Percentiles rank a stretch among this genome's conserved stretches.
phyloP scores from a whole-genome alignment of 1,140 invertebrate genomes.

The Trachymyrmex cornetzi region DNA sequence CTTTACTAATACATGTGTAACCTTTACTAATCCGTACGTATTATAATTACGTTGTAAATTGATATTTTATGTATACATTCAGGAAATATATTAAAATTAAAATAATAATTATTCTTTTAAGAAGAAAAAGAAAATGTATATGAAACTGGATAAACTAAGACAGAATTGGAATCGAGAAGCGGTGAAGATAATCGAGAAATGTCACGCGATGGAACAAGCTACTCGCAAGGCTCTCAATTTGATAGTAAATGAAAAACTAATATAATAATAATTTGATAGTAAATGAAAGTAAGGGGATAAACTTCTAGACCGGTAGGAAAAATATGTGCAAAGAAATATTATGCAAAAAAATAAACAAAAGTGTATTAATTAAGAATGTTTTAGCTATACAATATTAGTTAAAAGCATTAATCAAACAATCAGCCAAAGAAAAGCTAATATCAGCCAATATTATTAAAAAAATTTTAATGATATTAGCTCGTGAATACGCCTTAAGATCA shows the following conservation, averaged over 20 bases:
- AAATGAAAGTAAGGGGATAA: slow-evolving; percentile 1
- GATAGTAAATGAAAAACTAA: slow-evolving; percentile 53
- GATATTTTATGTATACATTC: neutral
- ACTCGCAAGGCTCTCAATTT: slow-evolving; percentile 48
- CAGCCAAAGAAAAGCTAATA: no score
- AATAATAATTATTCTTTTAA: neutral
- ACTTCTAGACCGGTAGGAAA: no score
- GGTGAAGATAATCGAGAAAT: slow-evolving; percentile 38
- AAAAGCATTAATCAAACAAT: no score
- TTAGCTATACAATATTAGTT: no score
- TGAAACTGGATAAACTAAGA: slow-evolving; percentile 46
- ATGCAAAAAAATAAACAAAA: no score
- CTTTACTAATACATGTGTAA: neutral
- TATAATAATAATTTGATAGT: slow-evolving; percentile 61
- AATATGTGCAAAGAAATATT: no score
- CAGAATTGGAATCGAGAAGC: slow-evolving; percentile 16
- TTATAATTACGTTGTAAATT: neutral
- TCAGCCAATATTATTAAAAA: no score
- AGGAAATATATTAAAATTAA: neutral
- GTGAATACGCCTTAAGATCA: no score
- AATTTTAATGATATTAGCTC: no score
- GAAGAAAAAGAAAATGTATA: slow-evolving; percentile 55
- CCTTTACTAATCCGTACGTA: no score
- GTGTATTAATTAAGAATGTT: no score
- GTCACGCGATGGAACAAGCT: slow-evolving; percentile 30